Conservation (phyloP, 2,888 invertebrate species). For the Andrena dorsata region DNA sequence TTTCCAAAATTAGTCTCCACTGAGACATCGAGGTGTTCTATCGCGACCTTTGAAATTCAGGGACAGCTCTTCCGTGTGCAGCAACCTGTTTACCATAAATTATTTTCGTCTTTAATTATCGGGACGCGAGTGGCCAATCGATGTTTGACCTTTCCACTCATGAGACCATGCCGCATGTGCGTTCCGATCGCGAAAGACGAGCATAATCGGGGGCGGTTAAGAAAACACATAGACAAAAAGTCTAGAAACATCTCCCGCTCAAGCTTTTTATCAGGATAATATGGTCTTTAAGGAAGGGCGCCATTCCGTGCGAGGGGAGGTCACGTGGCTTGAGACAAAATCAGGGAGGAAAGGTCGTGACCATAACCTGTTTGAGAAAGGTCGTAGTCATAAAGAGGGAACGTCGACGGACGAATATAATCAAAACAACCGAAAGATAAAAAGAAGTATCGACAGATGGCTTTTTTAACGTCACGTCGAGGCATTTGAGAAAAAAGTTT, state of each 20-base stretch:
- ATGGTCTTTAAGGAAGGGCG: neutral
- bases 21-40: neutral
- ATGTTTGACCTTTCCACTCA: neutral
- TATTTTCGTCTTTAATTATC: neutral
- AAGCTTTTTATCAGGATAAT: neutral
- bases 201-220: neutral
- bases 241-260: neutral
- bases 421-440: neutral
- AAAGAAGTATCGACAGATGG: neutral
- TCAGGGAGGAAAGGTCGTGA: constrained; percentile 4
- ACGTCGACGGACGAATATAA: neutral
- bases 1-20: too few relatives aligned
- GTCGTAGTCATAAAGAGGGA: neutral
- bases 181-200: neutral
- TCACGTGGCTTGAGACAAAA: neutral
- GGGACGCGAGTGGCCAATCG: neutral
- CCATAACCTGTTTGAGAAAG: neutral
- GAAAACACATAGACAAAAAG: neutral
- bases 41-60: neutral
- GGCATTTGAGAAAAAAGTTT: too few relatives aligned
- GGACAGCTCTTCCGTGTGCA: neutral
- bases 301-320: neutral
- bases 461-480: neutral
- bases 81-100: neutral
- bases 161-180: too few relatives aligned